Conservation (phyloP, 2,113 vertebrate genomes). For the Halcyon senegalensis region DNA sequence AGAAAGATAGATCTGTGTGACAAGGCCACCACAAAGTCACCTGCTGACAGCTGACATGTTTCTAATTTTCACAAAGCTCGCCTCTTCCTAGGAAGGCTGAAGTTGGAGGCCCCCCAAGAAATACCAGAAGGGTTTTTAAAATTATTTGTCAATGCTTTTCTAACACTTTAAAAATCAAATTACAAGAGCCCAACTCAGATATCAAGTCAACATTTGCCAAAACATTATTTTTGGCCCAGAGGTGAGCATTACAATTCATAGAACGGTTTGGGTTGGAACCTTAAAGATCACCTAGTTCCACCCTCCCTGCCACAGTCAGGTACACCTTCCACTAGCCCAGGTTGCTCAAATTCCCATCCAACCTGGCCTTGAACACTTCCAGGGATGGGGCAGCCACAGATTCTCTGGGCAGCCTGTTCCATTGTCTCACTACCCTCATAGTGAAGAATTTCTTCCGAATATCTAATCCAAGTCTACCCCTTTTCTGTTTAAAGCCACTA, state of each 20-base stretch:
- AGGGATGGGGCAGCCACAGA: too few relatives aligned
- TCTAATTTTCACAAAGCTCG: neutral
- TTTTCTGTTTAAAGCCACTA: too few relatives aligned
- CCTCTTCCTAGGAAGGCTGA: neutral
- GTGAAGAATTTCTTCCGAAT: too few relatives aligned
- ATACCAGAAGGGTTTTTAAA: neutral
- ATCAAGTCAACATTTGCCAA: neutral
- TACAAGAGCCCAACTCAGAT: rapidly evolving
- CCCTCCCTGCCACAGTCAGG: too few relatives aligned
- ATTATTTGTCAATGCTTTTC: neutral
- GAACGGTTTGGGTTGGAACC: too few relatives aligned
- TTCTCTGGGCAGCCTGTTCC: too few relatives aligned
- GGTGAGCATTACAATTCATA: neutral
- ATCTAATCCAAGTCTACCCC: too few relatives aligned
- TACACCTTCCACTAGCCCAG: neutral
- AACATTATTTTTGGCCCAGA: neutral
- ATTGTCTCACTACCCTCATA: too few relatives aligned
- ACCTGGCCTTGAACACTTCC: too few relatives aligned
- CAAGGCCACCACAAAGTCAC: neutral
- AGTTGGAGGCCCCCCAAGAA: neutral
- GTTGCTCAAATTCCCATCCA: too few relatives aligned
- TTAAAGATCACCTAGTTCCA: too few relatives aligned
- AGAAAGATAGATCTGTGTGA: neutral
- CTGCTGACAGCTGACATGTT: neutral
- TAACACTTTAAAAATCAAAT: neutral